Percentiles rank a stretch among this genome's conserved stretches.
phyloP scores from a whole-genome alignment of 2,888 invertebrate species.

The Salticus scenicus region DNA sequence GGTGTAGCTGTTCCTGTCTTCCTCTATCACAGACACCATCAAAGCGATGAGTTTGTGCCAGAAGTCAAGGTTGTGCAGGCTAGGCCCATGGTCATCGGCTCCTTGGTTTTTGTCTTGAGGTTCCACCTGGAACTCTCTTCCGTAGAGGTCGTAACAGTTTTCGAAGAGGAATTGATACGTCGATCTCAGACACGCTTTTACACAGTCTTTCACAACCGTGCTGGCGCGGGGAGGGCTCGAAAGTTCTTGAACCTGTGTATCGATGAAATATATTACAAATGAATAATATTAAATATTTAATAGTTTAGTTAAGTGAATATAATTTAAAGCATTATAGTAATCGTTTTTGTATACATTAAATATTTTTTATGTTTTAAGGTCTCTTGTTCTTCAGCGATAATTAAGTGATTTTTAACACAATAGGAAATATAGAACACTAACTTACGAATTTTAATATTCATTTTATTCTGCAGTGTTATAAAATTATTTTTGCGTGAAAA shows the following conservation, averaged over 20 bases:
- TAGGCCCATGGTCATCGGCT: slow-evolving; percentile 80
- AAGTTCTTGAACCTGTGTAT: slow-evolving; percentile 91
- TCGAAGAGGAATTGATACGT: slow-evolving; percentile 99
- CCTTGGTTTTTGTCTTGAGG: slow-evolving; percentile 45
- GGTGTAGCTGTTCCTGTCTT: slow-evolving; percentile 98
- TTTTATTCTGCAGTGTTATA: no score
- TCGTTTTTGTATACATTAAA: no score
- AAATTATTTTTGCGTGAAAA: no score
- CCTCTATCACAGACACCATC: slow-evolving; percentile 98
- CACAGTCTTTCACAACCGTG: slow-evolving; percentile 99
- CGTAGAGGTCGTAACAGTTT: slow-evolving; percentile 97
- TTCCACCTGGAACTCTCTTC: slow-evolving; percentile 89
- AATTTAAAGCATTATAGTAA: no score
- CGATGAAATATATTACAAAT: no score
- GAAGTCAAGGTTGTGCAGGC: slow-evolving; percentile 92
- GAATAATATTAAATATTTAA: no score
- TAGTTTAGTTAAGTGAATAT: no score
- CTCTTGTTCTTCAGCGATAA: no score
- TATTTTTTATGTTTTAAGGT: no score
- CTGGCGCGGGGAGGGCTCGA: slow-evolving; percentile 98
- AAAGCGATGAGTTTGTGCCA: slow-evolving; percentile 98
- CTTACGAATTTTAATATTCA: no score
- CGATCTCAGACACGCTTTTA: slow-evolving; percentile 97
- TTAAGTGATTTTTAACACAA: no score
- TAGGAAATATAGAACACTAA: no score